Conservation (phyloP, 2,888 invertebrate genomes). For the Lycophotia porphyrea region DNA sequence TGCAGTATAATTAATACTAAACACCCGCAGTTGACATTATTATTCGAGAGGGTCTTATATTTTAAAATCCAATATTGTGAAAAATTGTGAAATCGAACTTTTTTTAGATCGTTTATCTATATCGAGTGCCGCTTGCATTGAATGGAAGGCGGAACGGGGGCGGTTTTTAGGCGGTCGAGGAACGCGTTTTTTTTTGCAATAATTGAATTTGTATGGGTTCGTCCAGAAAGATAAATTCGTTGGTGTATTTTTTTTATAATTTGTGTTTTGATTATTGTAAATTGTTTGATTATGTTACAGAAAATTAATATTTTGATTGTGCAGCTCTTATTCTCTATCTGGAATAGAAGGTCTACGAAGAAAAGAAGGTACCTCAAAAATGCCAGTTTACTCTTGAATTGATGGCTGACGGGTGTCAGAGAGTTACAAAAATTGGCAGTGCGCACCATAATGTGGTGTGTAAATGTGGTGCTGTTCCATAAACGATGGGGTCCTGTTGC, state of each 20-base stretch:
- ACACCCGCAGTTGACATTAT: too few relatives aligned
- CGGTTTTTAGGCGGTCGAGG: neutral
- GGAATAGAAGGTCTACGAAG: neutral
- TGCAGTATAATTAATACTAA: neutral
- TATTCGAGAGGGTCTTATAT: neutral
- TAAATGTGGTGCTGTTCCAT: too few relatives aligned
- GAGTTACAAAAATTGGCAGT: neutral
- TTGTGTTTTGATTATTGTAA: neutral
- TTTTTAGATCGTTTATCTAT: conserved; percentile 14
- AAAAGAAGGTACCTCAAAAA: neutral
- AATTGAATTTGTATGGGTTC: conserved; percentile 19
- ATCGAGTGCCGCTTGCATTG: conserved; percentile 9
- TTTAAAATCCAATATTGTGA: neutral
- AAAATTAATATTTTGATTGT: neutral
- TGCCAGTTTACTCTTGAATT: neutral
- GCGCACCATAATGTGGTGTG: neutral
- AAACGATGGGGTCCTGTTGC: too few relatives aligned
- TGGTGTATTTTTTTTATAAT: too few relatives aligned
- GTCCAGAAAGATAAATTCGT: conserved; percentile 3
- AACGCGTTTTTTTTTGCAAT: neutral
- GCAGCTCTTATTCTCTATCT: neutral
- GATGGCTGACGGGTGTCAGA: neutral
- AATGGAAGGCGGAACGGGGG: conserved; percentile 19
- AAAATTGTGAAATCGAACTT: conserved; percentile 4
- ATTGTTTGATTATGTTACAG: neutral